A percentile compares a stretch with the other conserved stretches of the same genome.
Conservation (phyloP, 2,797 vertebrate genomes). For the Hydrocynus forskahlii region DNA sequence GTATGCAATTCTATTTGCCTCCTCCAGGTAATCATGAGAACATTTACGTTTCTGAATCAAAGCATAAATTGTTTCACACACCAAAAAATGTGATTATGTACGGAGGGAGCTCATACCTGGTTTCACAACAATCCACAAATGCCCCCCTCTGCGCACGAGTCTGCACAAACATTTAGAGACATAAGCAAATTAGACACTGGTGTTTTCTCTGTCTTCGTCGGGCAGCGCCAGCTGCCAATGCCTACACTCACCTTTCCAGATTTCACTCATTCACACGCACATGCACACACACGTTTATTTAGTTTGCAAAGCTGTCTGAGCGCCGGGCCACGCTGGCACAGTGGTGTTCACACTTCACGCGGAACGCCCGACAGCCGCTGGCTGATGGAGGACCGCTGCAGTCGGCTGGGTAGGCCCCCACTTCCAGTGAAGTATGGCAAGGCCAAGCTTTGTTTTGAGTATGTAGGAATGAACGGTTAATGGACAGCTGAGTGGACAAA, state of each 20-base stretch:
- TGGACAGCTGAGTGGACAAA: background rate
- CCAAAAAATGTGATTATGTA: background rate
- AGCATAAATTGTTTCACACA: background rate
- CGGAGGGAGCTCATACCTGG: background rate
- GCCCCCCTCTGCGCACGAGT: background rate
- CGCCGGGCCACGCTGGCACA: constrained; percentile 21
- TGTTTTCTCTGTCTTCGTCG: constrained; percentile 26
- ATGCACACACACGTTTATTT: constrained; percentile 39
- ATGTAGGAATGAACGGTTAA: background rate
- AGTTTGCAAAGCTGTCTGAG: constrained; percentile 48
- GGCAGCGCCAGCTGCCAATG: constrained; percentile 9
- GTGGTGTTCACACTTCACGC: constrained; percentile 20
- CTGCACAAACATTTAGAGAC: constrained; percentile 4
- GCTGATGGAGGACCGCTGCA: constrained; percentile 21
- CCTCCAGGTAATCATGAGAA: background rate
- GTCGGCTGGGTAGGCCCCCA: background rate
- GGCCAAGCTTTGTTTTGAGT: background rate
- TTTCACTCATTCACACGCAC: constrained; percentile 18
- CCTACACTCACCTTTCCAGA: constrained; percentile 9
- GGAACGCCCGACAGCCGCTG: constrained; percentile 36
- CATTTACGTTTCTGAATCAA: background rate
- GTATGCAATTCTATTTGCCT: background rate
- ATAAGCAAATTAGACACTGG: constrained; percentile 26
- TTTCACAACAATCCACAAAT: constrained; percentile 11
- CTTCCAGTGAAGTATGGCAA: background rate